Evolutionary conservation across 2,113 vertebrate species (phyloP).

Genomic region (Prunella himalayana): DNA sequence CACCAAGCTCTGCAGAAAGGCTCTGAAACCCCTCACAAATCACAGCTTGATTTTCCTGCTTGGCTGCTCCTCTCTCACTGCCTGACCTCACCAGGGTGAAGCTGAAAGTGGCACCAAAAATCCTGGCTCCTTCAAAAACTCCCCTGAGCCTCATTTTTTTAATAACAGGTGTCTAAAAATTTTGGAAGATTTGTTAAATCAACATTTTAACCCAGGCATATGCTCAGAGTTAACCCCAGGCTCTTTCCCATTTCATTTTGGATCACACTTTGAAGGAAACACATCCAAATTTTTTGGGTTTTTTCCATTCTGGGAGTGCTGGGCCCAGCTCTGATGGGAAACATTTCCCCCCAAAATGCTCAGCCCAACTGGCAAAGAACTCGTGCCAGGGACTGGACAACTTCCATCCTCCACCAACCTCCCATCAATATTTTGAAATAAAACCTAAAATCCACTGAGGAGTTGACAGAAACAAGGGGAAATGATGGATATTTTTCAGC

Average conservation of each 20-base stretch:
- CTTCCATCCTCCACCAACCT: not conserved
- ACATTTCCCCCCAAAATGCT: not conserved
- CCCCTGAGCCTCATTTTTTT: not conserved
- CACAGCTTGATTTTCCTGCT: rapidly evolving
- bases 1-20: not conserved
- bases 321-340: not conserved
- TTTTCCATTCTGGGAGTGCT: not conserved
- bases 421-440: not conserved
- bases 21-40: not conserved
- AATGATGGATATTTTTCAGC: not conserved
- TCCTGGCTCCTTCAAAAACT: not conserved
- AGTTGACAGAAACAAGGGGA: not conserved
- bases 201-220: not conserved
- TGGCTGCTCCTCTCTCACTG: not conserved
- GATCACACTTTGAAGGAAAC: not conserved
- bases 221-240: not conserved
- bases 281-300: not conserved
- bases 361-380: not conserved
- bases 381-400: not conserved
- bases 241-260: not conserved
- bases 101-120: not conserved
- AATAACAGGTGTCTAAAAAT: not conserved
- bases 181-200: not conserved
- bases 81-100: not conserved
- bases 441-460: not conserved